phyloP scores from a whole-genome alignment of 2,797 vertebrate genomes.

The Galagoides demidoff region DNA sequence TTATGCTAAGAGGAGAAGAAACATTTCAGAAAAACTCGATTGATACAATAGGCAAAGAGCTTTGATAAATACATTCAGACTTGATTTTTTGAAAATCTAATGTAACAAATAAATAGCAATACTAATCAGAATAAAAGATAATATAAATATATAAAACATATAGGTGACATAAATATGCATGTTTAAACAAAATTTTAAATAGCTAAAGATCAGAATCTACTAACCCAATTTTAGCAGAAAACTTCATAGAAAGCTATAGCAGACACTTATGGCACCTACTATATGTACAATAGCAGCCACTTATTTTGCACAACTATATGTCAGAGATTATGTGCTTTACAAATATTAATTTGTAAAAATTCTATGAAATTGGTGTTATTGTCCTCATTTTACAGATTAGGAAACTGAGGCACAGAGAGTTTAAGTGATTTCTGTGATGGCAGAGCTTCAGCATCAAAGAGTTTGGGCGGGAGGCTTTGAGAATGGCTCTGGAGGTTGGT shows the following conservation, averaged over 20 bases:
- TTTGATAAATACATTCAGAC: not conserved
- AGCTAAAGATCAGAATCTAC: not conserved
- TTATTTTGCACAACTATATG: not conserved
- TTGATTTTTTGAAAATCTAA: not conserved
- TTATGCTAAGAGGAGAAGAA: not conserved
- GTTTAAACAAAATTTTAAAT: not conserved
- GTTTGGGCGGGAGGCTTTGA: fast-evolving
- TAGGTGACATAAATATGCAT: not conserved
- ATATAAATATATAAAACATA: not conserved
- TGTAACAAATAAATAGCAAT: not conserved
- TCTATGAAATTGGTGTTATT: not conserved
- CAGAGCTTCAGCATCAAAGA: not conserved
- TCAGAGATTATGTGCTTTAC: not conserved
- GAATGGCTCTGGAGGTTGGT: not conserved
- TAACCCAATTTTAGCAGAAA: not conserved
- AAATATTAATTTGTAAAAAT: not conserved
- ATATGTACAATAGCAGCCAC: not conserved
- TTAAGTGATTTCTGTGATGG: not conserved
- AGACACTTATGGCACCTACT: too few species aligned
- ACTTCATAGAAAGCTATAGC: not conserved
- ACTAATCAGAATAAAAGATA: not conserved
- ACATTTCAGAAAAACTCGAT: not conserved
- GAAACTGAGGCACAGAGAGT: not conserved
- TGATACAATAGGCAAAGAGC: not conserved
- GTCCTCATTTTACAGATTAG: not conserved